phyloP scores from a whole-genome alignment of 2,797 vertebrate species.

The Tolypeutes matacus region DNA sequence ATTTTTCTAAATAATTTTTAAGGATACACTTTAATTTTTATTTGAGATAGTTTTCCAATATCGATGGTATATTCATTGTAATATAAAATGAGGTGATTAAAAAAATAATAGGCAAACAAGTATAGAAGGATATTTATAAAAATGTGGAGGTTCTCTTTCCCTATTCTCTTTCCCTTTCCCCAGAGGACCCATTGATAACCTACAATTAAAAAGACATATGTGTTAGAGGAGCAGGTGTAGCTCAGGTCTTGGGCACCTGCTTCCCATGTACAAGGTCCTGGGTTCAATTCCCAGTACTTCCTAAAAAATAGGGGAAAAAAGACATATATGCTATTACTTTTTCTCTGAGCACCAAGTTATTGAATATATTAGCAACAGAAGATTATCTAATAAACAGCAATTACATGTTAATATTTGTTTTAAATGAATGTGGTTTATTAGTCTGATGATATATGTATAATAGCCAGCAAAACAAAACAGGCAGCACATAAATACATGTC shows the following conservation, averaged over 20 bases:
- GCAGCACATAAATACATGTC: neutral
- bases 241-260: too few relatives aligned
- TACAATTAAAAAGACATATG: neutral
- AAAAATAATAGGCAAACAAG: neutral
- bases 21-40: neutral
- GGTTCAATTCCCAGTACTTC: too few relatives aligned
- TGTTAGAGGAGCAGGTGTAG: too few relatives aligned
- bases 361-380: neutral
- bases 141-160: neutral
- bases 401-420: neutral
- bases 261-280: too few relatives aligned
- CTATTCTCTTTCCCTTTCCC: rapidly evolving
- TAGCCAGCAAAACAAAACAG: neutral
- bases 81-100: neutral
- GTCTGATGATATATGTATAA: neutral
- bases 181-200: neutral
- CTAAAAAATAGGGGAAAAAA: too few relatives aligned
- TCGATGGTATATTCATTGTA: neutral
- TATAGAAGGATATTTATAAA: neutral
- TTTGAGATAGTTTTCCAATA: neutral
- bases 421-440: neutral
- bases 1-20: neutral
- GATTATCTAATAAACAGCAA: neutral
- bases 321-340: too few relatives aligned
- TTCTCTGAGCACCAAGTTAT: neutral